Conservation (phyloP, 2,888 invertebrate species). For the Pandemis heparana region DNA sequence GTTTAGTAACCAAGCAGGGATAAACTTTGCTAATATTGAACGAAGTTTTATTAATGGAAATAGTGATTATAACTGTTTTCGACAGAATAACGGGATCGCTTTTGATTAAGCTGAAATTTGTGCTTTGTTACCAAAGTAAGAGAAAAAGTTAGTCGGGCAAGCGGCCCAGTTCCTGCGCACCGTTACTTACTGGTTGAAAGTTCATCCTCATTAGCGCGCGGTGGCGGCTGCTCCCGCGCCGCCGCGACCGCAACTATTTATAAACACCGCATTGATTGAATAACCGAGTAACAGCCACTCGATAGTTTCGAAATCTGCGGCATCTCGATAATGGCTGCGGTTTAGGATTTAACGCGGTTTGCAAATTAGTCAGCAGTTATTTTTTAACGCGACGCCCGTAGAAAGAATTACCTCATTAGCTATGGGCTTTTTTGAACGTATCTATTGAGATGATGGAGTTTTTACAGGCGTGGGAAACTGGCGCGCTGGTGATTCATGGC, state of each 20-base stretch:
- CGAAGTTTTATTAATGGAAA: too few relatives aligned
- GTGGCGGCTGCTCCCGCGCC: not conserved
- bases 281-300: slow-evolving; percentile 11
- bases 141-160: not conserved
- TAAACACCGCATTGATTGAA: not conserved
- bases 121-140: not conserved
- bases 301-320: slow-evolving; percentile 5
- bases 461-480: slow-evolving; percentile 6
- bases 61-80: not conserved
- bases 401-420: slow-evolving; percentile 8
- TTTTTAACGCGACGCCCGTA: not conserved
- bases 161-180: not conserved
- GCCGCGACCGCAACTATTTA: not conserved
- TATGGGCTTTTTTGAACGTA: not conserved
- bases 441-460: not conserved
- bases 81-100: not conserved
- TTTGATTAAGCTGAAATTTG: not conserved
- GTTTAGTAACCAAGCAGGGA: too few relatives aligned
- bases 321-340: not conserved
- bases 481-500: not conserved
- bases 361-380: slow-evolving; percentile 13
- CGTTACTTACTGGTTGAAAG: slow-evolving; percentile 4
- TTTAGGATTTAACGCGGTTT: not conserved
- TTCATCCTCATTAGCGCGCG: slow-evolving; percentile 1
- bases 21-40: too few relatives aligned